Conservation (phyloP, 2,888 invertebrate species). For the Limnephilus lunatus region DNA sequence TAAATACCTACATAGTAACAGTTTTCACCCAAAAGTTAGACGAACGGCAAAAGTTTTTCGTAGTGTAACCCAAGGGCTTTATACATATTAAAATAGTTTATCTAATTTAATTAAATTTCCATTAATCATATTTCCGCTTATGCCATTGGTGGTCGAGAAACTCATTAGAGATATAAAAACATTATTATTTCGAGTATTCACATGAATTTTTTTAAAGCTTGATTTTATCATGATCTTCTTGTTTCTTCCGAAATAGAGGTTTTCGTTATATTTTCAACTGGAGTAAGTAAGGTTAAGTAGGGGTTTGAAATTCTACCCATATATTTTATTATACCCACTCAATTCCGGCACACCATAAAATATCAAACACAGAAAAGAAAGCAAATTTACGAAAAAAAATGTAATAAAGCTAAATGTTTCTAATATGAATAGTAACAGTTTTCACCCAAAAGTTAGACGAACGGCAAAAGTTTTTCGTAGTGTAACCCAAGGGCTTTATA, state of each 20-base stretch:
- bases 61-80: neutral
- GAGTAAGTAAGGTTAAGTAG: too few relatives aligned
- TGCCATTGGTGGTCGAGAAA: neutral
- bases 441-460: neutral
- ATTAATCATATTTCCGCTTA: neutral
- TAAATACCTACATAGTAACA: neutral
- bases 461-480: neutral
- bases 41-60: neutral
- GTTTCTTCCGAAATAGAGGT: too few relatives aligned
- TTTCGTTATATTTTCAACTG: too few relatives aligned
- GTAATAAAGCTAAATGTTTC: too few relatives aligned
- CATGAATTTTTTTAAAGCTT: fast-evolving
- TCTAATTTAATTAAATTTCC: neutral
- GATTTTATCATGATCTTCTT: neutral
- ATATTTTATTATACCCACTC: too few relatives aligned
- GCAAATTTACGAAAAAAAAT: too few relatives aligned
- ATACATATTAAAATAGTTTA: neutral
- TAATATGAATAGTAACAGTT: neutral
- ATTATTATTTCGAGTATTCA: too few relatives aligned
- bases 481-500: neutral
- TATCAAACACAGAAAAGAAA: too few relatives aligned
- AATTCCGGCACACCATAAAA: too few relatives aligned
- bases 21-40: neutral
- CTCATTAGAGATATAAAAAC: neutral
- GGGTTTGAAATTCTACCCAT: too few relatives aligned